Percentiles rank a stretch among this genome's conserved stretches.
Conservation (phyloP, 2,888 invertebrate genomes). For the Entomobrya proxima region DNA sequence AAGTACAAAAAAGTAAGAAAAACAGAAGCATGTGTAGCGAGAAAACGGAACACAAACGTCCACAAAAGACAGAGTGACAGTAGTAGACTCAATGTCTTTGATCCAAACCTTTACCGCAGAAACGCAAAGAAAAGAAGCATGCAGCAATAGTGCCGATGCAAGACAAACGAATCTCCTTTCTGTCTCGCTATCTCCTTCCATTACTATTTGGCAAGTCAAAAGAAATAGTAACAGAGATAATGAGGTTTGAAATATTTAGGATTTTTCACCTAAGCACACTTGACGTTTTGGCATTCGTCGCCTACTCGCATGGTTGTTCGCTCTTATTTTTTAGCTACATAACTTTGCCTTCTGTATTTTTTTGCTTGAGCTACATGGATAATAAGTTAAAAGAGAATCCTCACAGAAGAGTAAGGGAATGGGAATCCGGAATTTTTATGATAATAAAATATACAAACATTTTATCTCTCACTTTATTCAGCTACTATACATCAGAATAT, state of each 20-base stretch:
- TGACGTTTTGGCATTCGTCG: constrained; percentile 65
- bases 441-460: constrained; percentile 44
- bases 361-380: not conserved
- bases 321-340: too few relatives aligned
- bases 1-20: constrained; percentile 14
- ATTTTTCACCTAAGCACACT: constrained; percentile 66
- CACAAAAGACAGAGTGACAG: constrained; percentile 52
- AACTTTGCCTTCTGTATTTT: constrained; percentile 25
- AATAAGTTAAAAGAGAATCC: not conserved
- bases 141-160: not conserved
- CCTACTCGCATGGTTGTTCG: not conserved
- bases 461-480: constrained; percentile 8
- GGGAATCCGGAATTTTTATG: constrained; percentile 19
- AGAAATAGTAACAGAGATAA: constrained; percentile 64
- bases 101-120: constrained; percentile 14
- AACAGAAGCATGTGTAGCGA: constrained; percentile 6
- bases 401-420: not conserved
- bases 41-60: constrained; percentile 24
- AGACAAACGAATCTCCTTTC: constrained; percentile 34
- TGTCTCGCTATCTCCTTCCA: constrained; percentile 41
- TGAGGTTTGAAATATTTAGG: constrained; percentile 71
- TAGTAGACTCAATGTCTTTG: constrained; percentile 16
- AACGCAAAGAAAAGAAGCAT: not conserved
- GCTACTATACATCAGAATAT: constrained; percentile 4
- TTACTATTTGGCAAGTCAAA: constrained; percentile 55